Evolutionary conservation across 2,888 invertebrate species (phyloP), one percentile per base, ranked within the genome.

Genomic region (Pardosa pseudoannulata): DNA sequence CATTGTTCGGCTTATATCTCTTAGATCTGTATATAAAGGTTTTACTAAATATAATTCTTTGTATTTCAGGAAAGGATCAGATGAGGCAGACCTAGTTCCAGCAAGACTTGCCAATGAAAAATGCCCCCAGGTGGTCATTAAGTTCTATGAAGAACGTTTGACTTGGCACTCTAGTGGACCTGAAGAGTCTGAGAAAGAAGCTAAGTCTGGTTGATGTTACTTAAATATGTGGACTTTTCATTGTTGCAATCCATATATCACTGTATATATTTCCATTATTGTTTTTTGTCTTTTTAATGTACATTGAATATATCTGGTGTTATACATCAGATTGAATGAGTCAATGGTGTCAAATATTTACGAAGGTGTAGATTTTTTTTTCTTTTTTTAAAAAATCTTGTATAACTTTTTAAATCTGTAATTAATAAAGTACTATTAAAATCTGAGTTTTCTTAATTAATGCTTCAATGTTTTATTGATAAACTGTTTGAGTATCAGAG

Each of bases 121-220:
- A 78, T 92, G 92, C 89, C 92, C 92, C 9, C 92, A 92, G 89
- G 91, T 92, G 75, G 92, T 92, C n/a, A 92, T 92, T 71, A 91
- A 91, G 65, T 92, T 92, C 89, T 92, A 92, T 89, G 92, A 92
- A 89, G 92, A 92, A 82, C 89, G 92, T 62, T 90, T 92, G 3
- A 92, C 92, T 5, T 92, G 92, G 92, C 88, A 87, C 32, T 29
- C 83, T 73, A 78, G 83, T 5, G 36, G 9, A 36, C 6, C 5
- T 36, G 76, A 76, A 16, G 82, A 64, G 13, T 70, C 71, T 19
- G 62, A 27, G 11, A 36, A 36, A 36, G 36, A 36, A 36, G 36
- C 36, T 9, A 56, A 56, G 56, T 23, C 19, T 19, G 56, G 56
- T 56, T 56, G 23, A 56, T 56, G 16, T 23, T 56, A 23, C 23